Conservation (phyloP, 2,113 vertebrate species). For the Oryzias celebensis region DNA sequence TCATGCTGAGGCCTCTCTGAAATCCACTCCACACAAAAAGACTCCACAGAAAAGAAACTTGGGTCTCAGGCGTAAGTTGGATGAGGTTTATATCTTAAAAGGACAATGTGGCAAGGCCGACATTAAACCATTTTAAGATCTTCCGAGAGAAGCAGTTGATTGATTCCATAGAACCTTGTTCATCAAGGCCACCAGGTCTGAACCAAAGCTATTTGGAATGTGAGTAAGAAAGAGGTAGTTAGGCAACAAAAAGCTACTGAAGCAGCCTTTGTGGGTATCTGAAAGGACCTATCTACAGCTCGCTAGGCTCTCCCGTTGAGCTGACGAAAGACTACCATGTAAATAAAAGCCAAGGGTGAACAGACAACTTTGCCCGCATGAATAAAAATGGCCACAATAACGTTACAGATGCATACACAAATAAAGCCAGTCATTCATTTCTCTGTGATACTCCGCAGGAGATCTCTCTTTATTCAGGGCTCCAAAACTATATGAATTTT, state of each 20-base stretch:
- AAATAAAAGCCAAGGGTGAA: slow-evolving; percentile 77
- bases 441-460: slow-evolving; percentile 44
- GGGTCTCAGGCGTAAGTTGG: slow-evolving; percentile 71
- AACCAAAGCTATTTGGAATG: slow-evolving; percentile 80
- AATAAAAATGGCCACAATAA: slow-evolving; percentile 73
- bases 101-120: slow-evolving; percentile 77
- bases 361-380: slow-evolving; percentile 66
- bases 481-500: slow-evolving; percentile 47
- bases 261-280: slow-evolving; percentile 71
- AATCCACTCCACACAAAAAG: slow-evolving; percentile 73
- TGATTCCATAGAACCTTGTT: slow-evolving; percentile 76
- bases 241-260: slow-evolving; percentile 74
- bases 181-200: slow-evolving; percentile 78
- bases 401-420: slow-evolving; percentile 67
- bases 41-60: slow-evolving; percentile 70
- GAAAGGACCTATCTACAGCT: slow-evolving; percentile 71
- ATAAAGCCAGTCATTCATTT: slow-evolving; percentile 63
- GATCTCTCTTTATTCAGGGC: slow-evolving; percentile 39
- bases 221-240: slow-evolving; percentile 76
- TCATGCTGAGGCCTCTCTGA: slow-evolving; percentile 55
- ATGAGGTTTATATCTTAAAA: slow-evolving; percentile 77
- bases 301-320: slow-evolving; percentile 65
- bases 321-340: slow-evolving; percentile 70
- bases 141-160: slow-evolving; percentile 72
- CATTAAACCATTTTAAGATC: slow-evolving; percentile 76